These are phyloP conservation scores for Lutraria lutraria DNA, from an alignment of 2,888 invertebrate species.

Conservation along the genomic window DNA sequence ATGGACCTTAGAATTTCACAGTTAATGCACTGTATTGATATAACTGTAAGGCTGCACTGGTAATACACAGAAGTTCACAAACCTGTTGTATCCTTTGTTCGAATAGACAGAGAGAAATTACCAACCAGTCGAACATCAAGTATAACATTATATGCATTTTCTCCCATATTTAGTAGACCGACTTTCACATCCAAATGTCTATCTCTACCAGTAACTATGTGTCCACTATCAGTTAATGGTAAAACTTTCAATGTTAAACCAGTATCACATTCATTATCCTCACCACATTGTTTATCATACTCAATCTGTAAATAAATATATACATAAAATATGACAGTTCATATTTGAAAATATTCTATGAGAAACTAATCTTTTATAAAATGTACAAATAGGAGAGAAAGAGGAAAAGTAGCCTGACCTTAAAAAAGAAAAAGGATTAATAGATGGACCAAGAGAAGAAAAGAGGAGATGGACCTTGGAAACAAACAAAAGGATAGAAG, in stretches of 20 bases:
- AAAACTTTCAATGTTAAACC: slow-evolving; percentile 50
- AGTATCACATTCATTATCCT: slow-evolving; percentile 65
- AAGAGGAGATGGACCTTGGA: too few species aligned
- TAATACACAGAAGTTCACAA: neutral
- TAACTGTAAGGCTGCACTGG: neutral
- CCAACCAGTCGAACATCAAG: slow-evolving; percentile 58
- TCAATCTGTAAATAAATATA: slow-evolving; percentile 54
- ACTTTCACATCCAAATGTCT: slow-evolving; percentile 56
- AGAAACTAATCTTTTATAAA: too few species aligned
- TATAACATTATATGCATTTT: slow-evolving; percentile 68
- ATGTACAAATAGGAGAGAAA: too few species aligned
- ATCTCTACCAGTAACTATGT: slow-evolving; percentile 62
- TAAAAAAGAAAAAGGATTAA: too few species aligned
- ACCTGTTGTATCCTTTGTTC: slow-evolving; percentile 48
- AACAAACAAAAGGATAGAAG: too few species aligned
- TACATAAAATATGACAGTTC: too few species aligned
- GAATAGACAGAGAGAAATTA: slow-evolving; percentile 54
- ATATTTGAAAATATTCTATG: too few species aligned
- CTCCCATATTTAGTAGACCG: slow-evolving; percentile 57
- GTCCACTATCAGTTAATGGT: slow-evolving; percentile 50
- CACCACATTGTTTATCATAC: slow-evolving; percentile 69
- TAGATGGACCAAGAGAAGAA: too few species aligned
- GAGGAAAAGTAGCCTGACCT: too few species aligned
- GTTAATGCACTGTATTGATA: neutral
- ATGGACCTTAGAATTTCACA: neutral